These are phyloP conservation scores for Odobenus rosmarus DNA, from an alignment of 2,113 vertebrate species.

Conservation along the genomic window DNA sequence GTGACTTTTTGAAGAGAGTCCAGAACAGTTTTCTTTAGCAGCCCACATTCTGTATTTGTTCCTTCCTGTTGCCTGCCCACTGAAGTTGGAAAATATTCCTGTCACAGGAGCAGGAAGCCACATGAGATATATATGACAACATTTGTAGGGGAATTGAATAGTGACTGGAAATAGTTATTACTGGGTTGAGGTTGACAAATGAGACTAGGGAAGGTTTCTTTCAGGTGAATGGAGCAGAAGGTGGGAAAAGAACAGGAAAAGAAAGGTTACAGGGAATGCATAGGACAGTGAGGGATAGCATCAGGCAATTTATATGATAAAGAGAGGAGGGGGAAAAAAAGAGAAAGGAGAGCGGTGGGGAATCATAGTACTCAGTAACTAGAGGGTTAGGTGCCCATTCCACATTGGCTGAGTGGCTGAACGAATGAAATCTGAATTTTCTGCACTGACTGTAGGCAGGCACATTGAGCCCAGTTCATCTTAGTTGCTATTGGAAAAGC, in stretches of 20 bases:
- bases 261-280: not conserved
- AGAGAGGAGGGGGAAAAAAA: not conserved
- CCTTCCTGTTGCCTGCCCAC: slow-evolving; percentile 8
- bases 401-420: not conserved
- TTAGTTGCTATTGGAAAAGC: not conserved
- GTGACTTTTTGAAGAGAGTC: not conserved
- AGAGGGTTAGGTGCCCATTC: not conserved
- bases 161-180: not conserved
- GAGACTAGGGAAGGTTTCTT: not conserved
- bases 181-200: not conserved
- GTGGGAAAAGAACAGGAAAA: not conserved
- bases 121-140: not conserved
- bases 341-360: not conserved
- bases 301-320: not conserved
- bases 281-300: not conserved
- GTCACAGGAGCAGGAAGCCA: not conserved
- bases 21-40: not conserved
- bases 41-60: not conserved
- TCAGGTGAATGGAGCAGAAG: not conserved
- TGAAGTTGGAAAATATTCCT: slow-evolving; percentile 35
- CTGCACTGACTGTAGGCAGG: not conserved
- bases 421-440: not conserved
- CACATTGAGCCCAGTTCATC: not conserved
- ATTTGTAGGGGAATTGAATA: not conserved
- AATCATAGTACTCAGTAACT: not conserved